These are phyloP conservation scores for Xyrauchen texanus DNA, from an alignment of 2,113 vertebrate species.

Conservation along the genomic window DNA sequence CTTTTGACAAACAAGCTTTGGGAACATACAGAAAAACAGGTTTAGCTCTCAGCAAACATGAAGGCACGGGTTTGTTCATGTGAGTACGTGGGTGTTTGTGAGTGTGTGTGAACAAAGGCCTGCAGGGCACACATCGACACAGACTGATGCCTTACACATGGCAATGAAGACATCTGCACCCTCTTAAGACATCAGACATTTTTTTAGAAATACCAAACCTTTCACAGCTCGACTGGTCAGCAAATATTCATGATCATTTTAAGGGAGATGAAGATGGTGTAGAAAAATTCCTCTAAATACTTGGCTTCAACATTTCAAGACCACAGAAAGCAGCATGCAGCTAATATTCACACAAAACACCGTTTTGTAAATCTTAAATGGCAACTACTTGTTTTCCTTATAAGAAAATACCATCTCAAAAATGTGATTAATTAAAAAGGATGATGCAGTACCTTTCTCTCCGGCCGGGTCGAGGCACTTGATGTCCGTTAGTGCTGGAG, in stretches of 20 bases:
- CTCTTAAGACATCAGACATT: slow-evolving; percentile 3
- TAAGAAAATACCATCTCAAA: too few relatives aligned
- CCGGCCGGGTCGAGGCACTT: slow-evolving; percentile 52
- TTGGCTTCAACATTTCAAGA: not conserved
- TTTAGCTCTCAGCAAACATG: not conserved
- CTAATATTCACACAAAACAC: too few relatives aligned
- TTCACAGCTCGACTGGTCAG: slow-evolving; percentile 22
- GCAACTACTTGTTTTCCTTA: too few relatives aligned
- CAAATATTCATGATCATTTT: not conserved
- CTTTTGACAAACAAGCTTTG: not conserved
- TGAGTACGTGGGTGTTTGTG: not conserved
- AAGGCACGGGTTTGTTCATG: not conserved
- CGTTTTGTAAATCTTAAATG: too few relatives aligned
- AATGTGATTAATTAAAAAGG: too few relatives aligned
- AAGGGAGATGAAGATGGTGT: not conserved
- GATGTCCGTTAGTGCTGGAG: slow-evolving; percentile 66
- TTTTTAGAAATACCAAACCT: too few relatives aligned
- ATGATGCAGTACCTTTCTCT: slow-evolving; percentile 68
- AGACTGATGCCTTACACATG: slow-evolving; percentile 4
- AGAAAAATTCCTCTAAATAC: not conserved
- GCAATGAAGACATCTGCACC: not conserved
- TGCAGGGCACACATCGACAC: slow-evolving; percentile 16
- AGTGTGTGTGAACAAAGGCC: slow-evolving; percentile 1
- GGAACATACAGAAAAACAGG: slow-evolving; percentile 23
- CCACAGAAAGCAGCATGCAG: not conserved